Base-by-base conservation (phyloP, 2,113 vertebrate genomes). In the Redunca redunca region DNA sequence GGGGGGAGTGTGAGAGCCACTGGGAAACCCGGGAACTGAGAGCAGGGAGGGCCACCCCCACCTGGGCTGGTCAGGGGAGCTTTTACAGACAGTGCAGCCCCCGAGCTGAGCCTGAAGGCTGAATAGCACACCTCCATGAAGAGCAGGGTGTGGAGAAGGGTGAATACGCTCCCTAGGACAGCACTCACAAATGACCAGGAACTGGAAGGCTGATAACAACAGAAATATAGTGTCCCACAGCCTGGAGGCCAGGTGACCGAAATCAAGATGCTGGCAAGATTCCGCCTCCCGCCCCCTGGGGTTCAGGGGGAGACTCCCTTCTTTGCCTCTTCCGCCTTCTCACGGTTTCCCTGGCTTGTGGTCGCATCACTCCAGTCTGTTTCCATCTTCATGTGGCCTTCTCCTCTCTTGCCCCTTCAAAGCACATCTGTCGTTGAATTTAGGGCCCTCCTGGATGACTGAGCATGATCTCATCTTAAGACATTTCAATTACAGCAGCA, bases 201-300 rank as follows among this genome's bases (percentile, higher is more conserved):
- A 43, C 16, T 10, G n/a, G 12, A 30, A 28, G 83, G 28, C 50
- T 81, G 30, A 16, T 5, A 46, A 11, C 36, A 57, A 5, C 43
- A 88, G 33, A 90, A 67, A 88, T 33, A 2, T 9, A 28, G 52
- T 74, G 23, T 48, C 11, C 78, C 67, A 58, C 16, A 19, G 28
- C 50, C 53, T 80, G 28, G 36, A 83, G 50, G 33, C 82, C 71
- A 3, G 21, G 57, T 55, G 14, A 74, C 60, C 3, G 8, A 48
- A 52, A 86, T 48, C 16, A 67, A 83, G 64, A 46, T 2, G 3
- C 30, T 2, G 21, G 33, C 11, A 40, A 60, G 55, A 26, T 4
- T 6, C 6, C 1, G 1, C 6, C 48, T 28, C 25, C 21, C 30
- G 0, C n/a, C 67, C n/a, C n/a, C 1, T 10, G 30, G 23, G 46